These are phyloP conservation scores for Corythaeola cristata DNA, from an alignment of 2,113 vertebrate genomes.

Conservation along the genomic window DNA sequence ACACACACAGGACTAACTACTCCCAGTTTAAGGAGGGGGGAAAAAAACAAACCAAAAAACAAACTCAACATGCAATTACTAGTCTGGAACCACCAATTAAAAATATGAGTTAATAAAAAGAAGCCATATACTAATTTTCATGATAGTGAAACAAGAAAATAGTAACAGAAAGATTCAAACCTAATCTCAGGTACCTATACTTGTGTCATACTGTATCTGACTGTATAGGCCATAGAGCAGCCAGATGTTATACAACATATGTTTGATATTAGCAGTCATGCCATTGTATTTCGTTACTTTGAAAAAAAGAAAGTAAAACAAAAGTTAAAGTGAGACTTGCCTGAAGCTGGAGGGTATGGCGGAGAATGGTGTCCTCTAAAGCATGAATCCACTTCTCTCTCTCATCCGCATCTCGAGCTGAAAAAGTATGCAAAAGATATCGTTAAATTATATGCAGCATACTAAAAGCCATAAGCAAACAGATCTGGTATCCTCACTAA, in stretches of 20 bases:
- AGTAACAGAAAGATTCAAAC: neutral
- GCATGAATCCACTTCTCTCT: conserved; percentile 99
- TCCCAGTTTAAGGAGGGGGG: neutral
- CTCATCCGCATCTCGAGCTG: conserved; percentile 97
- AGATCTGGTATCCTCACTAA: neutral
- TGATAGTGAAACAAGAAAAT: neutral
- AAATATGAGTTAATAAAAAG: neutral
- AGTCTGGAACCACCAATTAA: neutral
- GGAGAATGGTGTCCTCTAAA: conserved; percentile 98
- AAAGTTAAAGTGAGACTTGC: conserved; percentile 73
- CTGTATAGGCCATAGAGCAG: neutral
- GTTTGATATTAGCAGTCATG: neutral
- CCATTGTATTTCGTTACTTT: neutral
- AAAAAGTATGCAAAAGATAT: conserved; percentile 13
- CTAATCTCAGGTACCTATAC: neutral
- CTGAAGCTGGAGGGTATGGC: conserved; percentile 93
- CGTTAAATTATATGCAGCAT: neutral
- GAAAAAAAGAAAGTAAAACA: neutral
- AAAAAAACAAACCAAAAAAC: neutral
- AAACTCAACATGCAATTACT: neutral
- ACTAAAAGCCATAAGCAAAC: neutral
- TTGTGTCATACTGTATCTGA: neutral
- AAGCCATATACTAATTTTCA: neutral
- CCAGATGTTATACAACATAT: neutral
- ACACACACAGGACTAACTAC: neutral